Evolutionary conservation across 2,797 vertebrate species (phyloP).

Genomic region (Phoxinus dragarum): DNA sequence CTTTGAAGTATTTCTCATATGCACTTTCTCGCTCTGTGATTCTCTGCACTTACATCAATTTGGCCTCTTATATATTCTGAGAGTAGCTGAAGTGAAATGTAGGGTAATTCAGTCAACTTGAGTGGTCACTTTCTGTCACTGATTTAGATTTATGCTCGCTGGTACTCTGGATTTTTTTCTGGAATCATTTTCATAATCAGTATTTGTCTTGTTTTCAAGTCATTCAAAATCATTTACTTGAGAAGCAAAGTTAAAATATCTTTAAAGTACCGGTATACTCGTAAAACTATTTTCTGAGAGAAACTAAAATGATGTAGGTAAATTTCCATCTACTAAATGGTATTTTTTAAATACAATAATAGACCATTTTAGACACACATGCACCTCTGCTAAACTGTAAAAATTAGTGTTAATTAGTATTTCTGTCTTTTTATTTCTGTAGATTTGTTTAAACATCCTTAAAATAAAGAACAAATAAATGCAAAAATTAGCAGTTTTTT

Average conservation of each 20-base stretch:
- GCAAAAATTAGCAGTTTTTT: not conserved
- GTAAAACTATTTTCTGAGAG: not conserved
- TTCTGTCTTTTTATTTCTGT: not conserved
- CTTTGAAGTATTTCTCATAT: constrained; percentile 38
- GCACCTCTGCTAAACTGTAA: not conserved
- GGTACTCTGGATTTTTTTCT: not conserved
- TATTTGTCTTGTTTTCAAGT: not conserved
- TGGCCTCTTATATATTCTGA: not conserved
- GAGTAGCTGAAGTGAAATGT: constrained; percentile 2
- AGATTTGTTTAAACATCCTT: not conserved
- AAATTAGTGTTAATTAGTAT: not conserved
- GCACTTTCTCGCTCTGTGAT: constrained; percentile 35
- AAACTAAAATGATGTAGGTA: not conserved
- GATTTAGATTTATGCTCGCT: not conserved
- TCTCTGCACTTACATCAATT: constrained; percentile 17
- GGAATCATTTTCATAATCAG: not conserved
- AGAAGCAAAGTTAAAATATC: not conserved
- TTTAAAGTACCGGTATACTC: not conserved
- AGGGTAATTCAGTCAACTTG: not conserved
- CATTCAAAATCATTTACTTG: not conserved
- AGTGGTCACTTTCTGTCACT: not conserved
- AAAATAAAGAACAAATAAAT: not conserved
- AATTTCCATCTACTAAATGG: not conserved
- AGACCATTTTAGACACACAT: not conserved
- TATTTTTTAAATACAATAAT: too few relatives aligned